phyloP scores from a whole-genome alignment of 1,140 invertebrate species.

The Prorops nasuta region DNA sequence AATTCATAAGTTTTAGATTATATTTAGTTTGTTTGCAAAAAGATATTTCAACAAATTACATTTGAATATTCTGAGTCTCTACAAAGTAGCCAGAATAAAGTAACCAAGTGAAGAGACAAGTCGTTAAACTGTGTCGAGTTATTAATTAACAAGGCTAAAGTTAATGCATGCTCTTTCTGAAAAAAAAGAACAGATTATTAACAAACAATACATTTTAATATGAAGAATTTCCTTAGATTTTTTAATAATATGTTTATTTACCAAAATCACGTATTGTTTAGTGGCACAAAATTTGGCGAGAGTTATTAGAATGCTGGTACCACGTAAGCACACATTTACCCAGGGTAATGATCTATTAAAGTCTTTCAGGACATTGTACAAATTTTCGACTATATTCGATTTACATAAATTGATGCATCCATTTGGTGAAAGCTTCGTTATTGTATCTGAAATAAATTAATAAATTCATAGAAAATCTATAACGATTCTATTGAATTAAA shows the following conservation, averaged over 20 bases:
- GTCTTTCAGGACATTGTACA: conserved; percentile 35
- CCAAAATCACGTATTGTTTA: conserved; percentile 22
- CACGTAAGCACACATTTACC: conserved; percentile 39
- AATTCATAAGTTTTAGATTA: neutral
- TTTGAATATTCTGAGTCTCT: conserved; percentile 10
- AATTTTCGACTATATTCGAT: conserved; percentile 30
- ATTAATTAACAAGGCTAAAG: conserved; percentile 7
- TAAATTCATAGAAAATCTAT: conserved; percentile 1
- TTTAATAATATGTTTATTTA: neutral
- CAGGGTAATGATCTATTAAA: conserved; percentile 48
- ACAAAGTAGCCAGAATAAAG: conserved; percentile 14
- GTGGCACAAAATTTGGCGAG: conserved; percentile 38
- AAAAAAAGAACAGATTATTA: neutral
- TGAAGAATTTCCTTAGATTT: neutral
- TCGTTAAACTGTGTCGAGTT: conserved; percentile 5
- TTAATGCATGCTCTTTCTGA: conserved; percentile 6
- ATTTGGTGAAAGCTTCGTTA: conserved; percentile 40
- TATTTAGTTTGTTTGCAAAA: no score
- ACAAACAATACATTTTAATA: neutral
- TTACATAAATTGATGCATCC: conserved; percentile 37
- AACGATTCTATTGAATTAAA: neutral
- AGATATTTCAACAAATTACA: neutral
- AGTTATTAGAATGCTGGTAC: conserved; percentile 45
- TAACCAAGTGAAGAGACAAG: conserved; percentile 13
- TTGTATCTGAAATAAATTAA: conserved; percentile 30